These are phyloP conservation scores for Hippocampus barbouri DNA, from an alignment of 2,113 vertebrate genomes.

Conservation along the genomic window DNA sequence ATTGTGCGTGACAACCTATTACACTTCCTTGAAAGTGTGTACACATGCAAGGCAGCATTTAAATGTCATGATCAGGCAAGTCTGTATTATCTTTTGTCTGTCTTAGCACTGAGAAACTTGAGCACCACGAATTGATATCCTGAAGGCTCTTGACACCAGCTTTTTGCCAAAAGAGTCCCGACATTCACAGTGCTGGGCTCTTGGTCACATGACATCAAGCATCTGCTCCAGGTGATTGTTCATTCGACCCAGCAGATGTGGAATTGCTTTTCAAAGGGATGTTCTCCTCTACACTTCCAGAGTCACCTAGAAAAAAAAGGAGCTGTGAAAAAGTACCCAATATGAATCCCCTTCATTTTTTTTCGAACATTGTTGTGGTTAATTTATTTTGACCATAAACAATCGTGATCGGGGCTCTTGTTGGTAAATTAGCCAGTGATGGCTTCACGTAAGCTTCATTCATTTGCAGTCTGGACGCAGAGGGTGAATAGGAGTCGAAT, in stretches of 20 bases:
- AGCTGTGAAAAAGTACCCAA: neutral
- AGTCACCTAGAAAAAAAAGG: slow-evolving; percentile 42
- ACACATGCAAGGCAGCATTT: neutral
- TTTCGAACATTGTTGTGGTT: neutral
- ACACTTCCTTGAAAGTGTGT: slow-evolving; percentile 1
- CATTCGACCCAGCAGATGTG: slow-evolving; percentile 17
- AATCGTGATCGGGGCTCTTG: too few relatives aligned
- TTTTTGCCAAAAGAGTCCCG: slow-evolving; percentile 12
- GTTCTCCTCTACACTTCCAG: slow-evolving; percentile 54
- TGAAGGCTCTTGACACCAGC: neutral
- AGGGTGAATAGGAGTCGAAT: too few relatives aligned
- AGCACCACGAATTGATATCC: slow-evolving; percentile 13
- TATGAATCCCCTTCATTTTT: neutral
- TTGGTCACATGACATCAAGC: slow-evolving; percentile 19
- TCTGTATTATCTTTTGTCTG: neutral
- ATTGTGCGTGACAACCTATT: neutral
- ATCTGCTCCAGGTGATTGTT: slow-evolving; percentile 11
- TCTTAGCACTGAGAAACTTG: slow-evolving; percentile 1
- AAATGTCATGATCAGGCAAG: slow-evolving; percentile 4
- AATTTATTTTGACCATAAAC: neutral
- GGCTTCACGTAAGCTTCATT: too few relatives aligned
- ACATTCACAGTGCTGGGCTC: slow-evolving; percentile 6
- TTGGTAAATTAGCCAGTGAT: too few relatives aligned
- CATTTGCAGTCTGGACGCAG: too few relatives aligned
- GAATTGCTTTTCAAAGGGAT: slow-evolving; percentile 60